Evolutionary conservation across 2,797 vertebrate genomes (phyloP).

Genomic region (Spheniscus humboldti): DNA sequence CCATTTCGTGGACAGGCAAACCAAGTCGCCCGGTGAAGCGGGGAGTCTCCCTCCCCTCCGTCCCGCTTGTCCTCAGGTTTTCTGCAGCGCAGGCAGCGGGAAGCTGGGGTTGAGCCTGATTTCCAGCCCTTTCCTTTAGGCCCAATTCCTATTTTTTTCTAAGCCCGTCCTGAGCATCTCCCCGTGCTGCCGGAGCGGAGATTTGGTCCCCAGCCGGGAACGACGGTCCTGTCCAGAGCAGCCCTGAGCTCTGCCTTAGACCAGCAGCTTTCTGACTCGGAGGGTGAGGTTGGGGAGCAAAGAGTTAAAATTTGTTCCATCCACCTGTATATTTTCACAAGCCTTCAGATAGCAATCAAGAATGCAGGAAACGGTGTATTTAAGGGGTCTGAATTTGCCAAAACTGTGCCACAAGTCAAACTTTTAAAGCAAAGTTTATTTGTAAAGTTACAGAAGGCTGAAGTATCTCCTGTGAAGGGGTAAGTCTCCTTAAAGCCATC

Average conservation of each 20-base stretch:
- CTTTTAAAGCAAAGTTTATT: constrained; percentile 35
- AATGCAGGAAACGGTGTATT: neutral
- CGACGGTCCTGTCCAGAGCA: rapidly evolving
- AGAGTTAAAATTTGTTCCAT: neutral
- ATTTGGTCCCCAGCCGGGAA: rapidly evolving
- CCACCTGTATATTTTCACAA: constrained; percentile 49
- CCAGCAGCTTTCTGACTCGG: rapidly evolving
- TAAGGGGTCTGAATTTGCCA: constrained; percentile 13
- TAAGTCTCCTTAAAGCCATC: neutral
- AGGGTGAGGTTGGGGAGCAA: neutral
- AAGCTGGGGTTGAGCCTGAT: neutral
- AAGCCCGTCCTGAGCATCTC: neutral
- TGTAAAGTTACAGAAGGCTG: neutral
- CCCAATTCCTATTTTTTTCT: neutral
- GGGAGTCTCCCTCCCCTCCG: rapidly evolving
- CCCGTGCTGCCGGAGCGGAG: rapidly evolving
- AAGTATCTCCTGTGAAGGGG: neutral
- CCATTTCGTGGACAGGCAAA: neutral
- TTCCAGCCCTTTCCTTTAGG: neutral
- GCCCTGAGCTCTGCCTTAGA: neutral
- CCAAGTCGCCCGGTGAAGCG: rapidly evolving
- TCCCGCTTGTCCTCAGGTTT: neutral
- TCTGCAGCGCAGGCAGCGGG: neutral
- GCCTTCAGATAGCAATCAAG: neutral
- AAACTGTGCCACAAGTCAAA: neutral